A percentile compares a stretch with the other conserved stretches of the same genome.
phyloP scores from a whole-genome alignment of 2,113 vertebrate species.

The Chionomys nivalis region DNA sequence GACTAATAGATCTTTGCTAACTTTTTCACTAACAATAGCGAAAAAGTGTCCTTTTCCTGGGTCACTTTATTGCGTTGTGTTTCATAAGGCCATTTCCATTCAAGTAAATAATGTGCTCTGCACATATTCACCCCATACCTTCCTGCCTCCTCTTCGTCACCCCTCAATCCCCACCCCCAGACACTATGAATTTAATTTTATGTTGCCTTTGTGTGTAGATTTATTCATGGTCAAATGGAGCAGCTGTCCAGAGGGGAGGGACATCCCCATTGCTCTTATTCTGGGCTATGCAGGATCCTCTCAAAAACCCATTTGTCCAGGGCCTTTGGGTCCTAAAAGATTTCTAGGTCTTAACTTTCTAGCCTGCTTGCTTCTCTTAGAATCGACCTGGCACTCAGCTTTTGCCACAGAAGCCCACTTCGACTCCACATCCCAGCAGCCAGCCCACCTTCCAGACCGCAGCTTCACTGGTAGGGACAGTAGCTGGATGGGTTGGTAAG shows the following conservation, averaged over 20 bases:
- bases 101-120: background rate
- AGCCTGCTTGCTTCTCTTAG: background rate
- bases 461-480: fast-evolving
- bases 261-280: background rate
- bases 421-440: background rate
- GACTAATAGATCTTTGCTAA: background rate
- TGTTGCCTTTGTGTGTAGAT: too few species aligned
- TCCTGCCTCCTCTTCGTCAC: background rate
- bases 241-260: background rate
- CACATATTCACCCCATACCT: too few species aligned
- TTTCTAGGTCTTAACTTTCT: background rate
- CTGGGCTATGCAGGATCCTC: too few species aligned
- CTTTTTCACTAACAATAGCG: background rate
- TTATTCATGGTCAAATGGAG: background rate
- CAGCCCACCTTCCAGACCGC: background rate
- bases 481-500: too few species aligned
- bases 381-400: background rate
- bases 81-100: background rate
- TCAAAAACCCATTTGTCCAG: too few species aligned
- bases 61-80: background rate
- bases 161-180: background rate
- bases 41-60: background rate
- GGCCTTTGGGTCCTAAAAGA: background rate
- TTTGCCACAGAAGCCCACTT: background rate
- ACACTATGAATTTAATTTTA: background rate